Percentiles rank a stretch among this genome's conserved stretches.
phyloP scores from a whole-genome alignment of 2,888 invertebrate species.

The Bombyx huttoni region DNA sequence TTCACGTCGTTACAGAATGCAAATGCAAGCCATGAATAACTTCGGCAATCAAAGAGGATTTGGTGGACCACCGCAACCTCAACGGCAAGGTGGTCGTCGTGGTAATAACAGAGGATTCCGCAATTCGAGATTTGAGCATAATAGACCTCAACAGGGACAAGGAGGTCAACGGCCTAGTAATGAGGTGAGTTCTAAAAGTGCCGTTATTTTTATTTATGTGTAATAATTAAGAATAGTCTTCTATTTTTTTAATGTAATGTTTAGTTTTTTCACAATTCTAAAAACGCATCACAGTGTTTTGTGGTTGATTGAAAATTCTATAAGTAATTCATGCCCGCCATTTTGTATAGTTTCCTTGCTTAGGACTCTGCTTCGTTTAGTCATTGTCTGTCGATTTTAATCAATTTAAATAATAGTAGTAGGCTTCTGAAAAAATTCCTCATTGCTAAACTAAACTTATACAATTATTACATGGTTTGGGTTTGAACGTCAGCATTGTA shows the following conservation, averaged over 20 bases:
- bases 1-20: conserved; percentile 28
- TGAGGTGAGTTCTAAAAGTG: conserved; percentile 28
- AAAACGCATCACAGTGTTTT: too few relatives aligned
- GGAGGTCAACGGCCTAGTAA: conserved; percentile 59
- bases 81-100: conserved; percentile 52
- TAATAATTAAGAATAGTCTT: not conserved
- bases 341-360: conserved; percentile 2
- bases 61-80: conserved; percentile 63
- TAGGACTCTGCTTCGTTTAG: too few relatives aligned
- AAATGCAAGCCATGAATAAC: conserved; percentile 61
- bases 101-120: conserved; percentile 46
- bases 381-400: too few relatives aligned
- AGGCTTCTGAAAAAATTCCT: too few relatives aligned
- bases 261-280: too few relatives aligned
- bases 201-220: not conserved
- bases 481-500: too few relatives aligned
- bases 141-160: conserved; percentile 36
- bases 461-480: too few relatives aligned
- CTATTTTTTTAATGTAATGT: not conserved
- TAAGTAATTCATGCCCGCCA: conserved; percentile 4
- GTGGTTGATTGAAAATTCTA: not conserved
- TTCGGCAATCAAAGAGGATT: conserved; percentile 58
- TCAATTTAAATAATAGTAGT: too few relatives aligned
- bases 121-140: conserved; percentile 58
- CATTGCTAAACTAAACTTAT: too few relatives aligned